Conservation (phyloP, 2,888 invertebrate genomes). For the Tigriopus californicus region DNA sequence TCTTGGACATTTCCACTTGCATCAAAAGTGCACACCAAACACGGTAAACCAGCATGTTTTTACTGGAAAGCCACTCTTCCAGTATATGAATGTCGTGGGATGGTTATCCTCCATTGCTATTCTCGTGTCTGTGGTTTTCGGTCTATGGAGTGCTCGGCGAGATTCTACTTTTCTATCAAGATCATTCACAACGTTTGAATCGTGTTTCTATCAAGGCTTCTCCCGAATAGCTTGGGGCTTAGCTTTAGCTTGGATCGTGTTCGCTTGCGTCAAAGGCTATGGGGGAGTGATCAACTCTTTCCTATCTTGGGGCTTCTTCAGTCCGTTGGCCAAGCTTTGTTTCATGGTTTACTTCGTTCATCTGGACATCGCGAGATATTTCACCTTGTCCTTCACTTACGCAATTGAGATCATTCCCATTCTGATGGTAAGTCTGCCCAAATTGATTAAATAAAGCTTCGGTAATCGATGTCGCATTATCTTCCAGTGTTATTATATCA, state of each 20-base stretch:
- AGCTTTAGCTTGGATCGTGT: slow-evolving; percentile 50
- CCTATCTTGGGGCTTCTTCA: slow-evolving; percentile 40
- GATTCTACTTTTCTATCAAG: neutral
- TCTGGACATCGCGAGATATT: neutral
- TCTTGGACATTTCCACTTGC: too few species aligned
- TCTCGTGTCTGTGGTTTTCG: neutral
- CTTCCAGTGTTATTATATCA: neutral
- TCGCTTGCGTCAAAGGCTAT: slow-evolving; percentile 42
- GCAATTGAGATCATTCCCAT: too few species aligned
- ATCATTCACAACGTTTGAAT: neutral
- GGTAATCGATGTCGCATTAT: too few species aligned
- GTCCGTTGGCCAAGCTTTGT: slow-evolving; percentile 45
- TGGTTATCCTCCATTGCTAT: neutral
- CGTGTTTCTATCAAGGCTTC: slow-evolving; percentile 36
- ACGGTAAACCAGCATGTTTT: too few species aligned
- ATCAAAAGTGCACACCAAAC: too few species aligned
- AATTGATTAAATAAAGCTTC: too few species aligned
- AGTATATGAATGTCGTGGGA: neutral
- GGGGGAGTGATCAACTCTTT: slow-evolving; percentile 31
- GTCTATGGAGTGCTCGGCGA: neutral
- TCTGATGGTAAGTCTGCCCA: too few species aligned
- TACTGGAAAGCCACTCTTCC: too few species aligned
- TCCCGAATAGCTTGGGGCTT: slow-evolving; percentile 48
- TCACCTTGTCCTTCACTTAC: too few species aligned
- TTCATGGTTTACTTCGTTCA: slow-evolving; percentile 41